Evolutionary conservation across 2,113 vertebrate genomes (phyloP).

Genomic region (Festucalex cinctus): DNA sequence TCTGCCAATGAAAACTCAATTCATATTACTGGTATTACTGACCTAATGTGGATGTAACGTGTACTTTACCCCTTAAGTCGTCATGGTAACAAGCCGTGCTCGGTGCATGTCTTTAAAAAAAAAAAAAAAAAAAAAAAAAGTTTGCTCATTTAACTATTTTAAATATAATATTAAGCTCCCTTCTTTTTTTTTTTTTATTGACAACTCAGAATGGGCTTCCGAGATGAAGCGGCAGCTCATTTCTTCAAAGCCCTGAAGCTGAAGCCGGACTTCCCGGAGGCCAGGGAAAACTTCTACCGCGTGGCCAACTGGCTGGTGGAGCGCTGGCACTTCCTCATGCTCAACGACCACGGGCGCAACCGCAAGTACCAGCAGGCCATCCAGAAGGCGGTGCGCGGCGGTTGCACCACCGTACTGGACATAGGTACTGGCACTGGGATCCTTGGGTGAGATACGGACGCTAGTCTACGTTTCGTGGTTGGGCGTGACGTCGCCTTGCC

Average conservation of each 20-base stretch:
- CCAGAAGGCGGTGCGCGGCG: slow-evolving; percentile 79
- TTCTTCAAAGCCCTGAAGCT: slow-evolving; percentile 94
- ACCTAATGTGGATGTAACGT: too few relatives aligned
- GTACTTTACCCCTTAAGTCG: too few relatives aligned
- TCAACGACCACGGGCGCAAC: slow-evolving; percentile 90
- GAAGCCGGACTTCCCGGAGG: slow-evolving; percentile 85
- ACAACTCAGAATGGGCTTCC: slow-evolving; percentile 86
- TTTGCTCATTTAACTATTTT: too few relatives aligned
- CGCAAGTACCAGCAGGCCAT: slow-evolving; percentile 87
- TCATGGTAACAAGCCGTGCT: too few relatives aligned
- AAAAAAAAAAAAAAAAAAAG: too few relatives aligned
- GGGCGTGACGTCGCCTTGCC: background rate
- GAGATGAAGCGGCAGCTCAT: slow-evolving; percentile 94
- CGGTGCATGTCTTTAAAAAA: too few relatives aligned
- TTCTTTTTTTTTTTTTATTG: background rate
- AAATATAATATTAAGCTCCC: too few relatives aligned
- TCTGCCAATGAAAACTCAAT: too few relatives aligned
- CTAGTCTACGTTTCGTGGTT: background rate
- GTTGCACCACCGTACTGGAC: slow-evolving; percentile 86
- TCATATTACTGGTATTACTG: too few relatives aligned
- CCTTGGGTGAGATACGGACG: slow-evolving; percentile 77
- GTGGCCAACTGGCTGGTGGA: slow-evolving; percentile 98
- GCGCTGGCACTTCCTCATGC: slow-evolving; percentile 98
- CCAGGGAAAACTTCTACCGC: slow-evolving; percentile 95
- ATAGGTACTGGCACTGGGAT: slow-evolving; percentile 97